Evolutionary conservation across 2,888 invertebrate species (phyloP), one percentile per base, ranked within the genome.

Genomic region (Fragum sueziense): DNA sequence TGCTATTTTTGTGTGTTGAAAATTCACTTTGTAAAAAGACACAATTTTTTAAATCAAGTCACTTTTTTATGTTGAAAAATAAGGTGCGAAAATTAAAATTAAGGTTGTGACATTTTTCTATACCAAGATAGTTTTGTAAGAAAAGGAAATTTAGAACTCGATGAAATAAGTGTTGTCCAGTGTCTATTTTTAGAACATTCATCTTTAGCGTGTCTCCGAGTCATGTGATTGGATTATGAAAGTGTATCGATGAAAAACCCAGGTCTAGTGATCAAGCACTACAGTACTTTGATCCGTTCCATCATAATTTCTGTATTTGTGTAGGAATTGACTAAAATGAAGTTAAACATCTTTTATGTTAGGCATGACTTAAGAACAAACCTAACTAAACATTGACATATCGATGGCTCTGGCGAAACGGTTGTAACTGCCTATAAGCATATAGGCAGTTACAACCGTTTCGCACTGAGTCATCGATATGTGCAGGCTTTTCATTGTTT

Each of bases 201-300:
- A 25, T 37, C 34, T 34, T 65, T 41, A 33, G 65, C 41, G n/a
- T 65, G 25, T 65, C 34, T 41, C 65, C 25, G 34, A 33, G 57
- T 62, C 62, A 61, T 70, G 52, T 51, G 62, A 71, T 72, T 72
- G 25, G 37, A 22, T 65, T n/a, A 62, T n/a, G n/a, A n/a, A n/a
- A n/a, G n/a, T 31, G 27, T 47, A 11, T 51, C 22, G 17, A 41
- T 41, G 33, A 41, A 7, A 1, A 41, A 6, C 37, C 41, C 14
- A 34, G 52, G 80, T 80, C 80, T 76, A 68, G 65, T 80, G 80
- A 70, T 80, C 80, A 80, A 80, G 80, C 80, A 76, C 74, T 74
- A 37, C 47, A 31, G 22, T 34, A 57, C 3, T 70, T 52, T 52
- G 33, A 29, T 47, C 17, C 17, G 14, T 47, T 47, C 47, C 17